Base-by-base conservation (phyloP, 2,888 invertebrate genomes). In the Machimus rusticus region DNA sequence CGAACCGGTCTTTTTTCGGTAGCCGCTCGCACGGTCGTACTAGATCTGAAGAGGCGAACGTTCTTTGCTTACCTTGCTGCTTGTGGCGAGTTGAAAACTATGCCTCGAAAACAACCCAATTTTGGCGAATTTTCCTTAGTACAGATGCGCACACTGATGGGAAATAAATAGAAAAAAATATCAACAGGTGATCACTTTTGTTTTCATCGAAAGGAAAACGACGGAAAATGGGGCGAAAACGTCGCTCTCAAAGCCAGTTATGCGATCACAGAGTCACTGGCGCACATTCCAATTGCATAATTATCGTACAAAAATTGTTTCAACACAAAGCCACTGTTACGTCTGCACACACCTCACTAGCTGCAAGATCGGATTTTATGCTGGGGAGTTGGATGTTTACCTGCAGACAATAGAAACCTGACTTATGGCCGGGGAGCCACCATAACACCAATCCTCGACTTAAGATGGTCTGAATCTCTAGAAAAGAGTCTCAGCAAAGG, bases 91-190 rank as follows among this genome's bases (percentile, higher is more conserved):
- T 90, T 92, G 91, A 91, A 92, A 92, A 89, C 92, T 92, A 88
- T 92, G 92, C 91, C 91, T 92, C 90, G 92, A 92, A 91, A 92
- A 90, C 89, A 91, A 91, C 91, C 92, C 92, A 92, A 92, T 92
- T 92, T 92, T 92, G 92, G 90, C 91, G 91, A 90, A 89, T 91
- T 91, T 89, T 89, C 88, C 84, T 87, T 79, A 5, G n/a, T 57
- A 78, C 19, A 9, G 34, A 37, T 43, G n/a, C 34, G 12, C 19
- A 39, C 16, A 19, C 34, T 46, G 46, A 28, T 46, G 19, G 23
- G 19, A 79, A 43, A 79, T 46, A 79, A 39, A 46, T 39, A 39
- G 19, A 66, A 55, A 82, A 5, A 84, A 37, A 39, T 6, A 23
- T 84, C 34, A 23, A 4, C 39, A 74, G 31, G 74, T 5, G 74